A percentile compares a stretch with the other conserved stretches of the same genome.
Conservation (phyloP, 1,140 invertebrate genomes). For the Procambarus virginalis region DNA sequence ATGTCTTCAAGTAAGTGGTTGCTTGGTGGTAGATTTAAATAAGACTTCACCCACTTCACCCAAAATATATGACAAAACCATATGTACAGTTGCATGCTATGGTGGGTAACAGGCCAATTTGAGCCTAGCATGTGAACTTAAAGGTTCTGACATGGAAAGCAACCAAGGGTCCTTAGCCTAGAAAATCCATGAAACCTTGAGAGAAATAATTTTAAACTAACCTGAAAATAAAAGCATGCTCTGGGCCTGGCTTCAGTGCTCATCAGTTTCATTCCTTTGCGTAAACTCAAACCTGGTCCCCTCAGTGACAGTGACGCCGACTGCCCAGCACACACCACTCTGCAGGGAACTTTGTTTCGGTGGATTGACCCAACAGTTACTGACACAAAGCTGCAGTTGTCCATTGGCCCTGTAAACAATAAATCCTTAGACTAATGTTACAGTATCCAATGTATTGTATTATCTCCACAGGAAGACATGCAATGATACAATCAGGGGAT, state of each 20-base stretch:
- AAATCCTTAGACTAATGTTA: background rate
- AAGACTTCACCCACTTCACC: too few species aligned
- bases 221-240: conserved; percentile 86
- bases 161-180: too few species aligned
- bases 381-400: conserved; percentile 86
- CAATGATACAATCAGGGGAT: too few species aligned
- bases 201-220: conserved; percentile 71
- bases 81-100: background rate
- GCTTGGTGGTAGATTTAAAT: too few species aligned
- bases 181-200: too few species aligned
- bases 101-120: too few species aligned
- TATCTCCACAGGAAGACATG: too few species aligned
- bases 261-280: conserved; percentile 89
- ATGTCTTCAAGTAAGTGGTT: too few species aligned
- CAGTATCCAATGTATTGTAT: too few species aligned
- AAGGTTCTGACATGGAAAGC: too few species aligned
- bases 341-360: conserved; percentile 91
- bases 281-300: conserved; percentile 79
- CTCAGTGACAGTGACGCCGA: conserved; percentile 89
- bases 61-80: background rate
- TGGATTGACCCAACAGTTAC: conserved; percentile 90
- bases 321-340: conserved; percentile 90
- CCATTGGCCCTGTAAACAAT: conserved; percentile 82
- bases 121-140: too few species aligned
- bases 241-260: conserved; percentile 76